These are phyloP conservation scores for Bombus superbus DNA, from an alignment of 1,140 invertebrate genomes.

Conservation along the genomic window DNA sequence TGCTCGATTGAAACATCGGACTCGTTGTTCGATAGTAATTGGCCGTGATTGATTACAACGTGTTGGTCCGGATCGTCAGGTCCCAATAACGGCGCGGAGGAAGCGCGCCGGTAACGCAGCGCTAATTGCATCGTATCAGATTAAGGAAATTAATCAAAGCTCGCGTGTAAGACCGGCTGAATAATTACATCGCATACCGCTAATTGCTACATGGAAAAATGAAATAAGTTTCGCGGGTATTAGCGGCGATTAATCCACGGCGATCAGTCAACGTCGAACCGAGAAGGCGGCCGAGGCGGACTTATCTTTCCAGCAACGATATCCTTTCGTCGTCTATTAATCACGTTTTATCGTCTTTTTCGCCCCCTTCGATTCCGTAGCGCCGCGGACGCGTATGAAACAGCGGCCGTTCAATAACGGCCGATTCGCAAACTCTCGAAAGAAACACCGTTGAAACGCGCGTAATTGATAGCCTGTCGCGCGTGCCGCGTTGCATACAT, in stretches of 20 bases:
- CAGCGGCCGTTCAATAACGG: conserved; percentile 11
- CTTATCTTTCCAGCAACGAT: conserved; percentile 46
- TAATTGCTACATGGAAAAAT: conserved; percentile 47
- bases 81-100: not conserved
- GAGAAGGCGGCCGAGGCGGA: not conserved
- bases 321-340: conserved; percentile 50
- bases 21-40: not conserved
- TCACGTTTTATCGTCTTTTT: conserved; percentile 48
- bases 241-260: conserved; percentile 32
- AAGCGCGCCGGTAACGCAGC: not conserved
- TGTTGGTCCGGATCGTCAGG: not conserved
- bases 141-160: conserved; percentile 38
- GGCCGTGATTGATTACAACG: not conserved
- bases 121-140: conserved; percentile 24
- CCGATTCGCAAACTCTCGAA: conserved; percentile 4
- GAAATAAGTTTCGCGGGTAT: conserved; percentile 43
- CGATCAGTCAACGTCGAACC: conserved; percentile 49
- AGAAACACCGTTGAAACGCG: conserved; percentile 20
- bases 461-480: conserved; percentile 39
- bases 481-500: conserved; percentile 11
- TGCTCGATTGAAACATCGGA: not conserved
- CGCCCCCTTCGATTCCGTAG: not conserved
- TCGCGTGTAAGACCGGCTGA: not conserved
- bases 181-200: conserved; percentile 28
- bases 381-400: conserved; percentile 1